Percentiles rank a stretch among this genome's conserved stretches.
Conservation (phyloP, 2,113 vertebrate species). For the Eleginops maclovinus region DNA sequence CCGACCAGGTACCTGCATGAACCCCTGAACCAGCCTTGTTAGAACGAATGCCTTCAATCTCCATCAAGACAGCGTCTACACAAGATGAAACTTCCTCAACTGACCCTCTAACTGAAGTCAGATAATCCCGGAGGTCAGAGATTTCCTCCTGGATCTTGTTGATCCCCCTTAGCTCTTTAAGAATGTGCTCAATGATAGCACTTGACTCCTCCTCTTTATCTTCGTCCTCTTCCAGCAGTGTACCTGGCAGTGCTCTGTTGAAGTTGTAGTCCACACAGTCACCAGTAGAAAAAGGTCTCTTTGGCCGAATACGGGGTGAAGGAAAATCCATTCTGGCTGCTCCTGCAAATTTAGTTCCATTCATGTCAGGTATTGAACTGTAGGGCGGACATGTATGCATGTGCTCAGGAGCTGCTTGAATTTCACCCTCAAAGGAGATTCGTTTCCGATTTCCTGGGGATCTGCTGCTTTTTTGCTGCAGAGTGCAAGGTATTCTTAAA, state of each 20-base stretch:
- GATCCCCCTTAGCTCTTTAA: slow-evolving; percentile 95
- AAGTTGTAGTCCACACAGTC: slow-evolving; percentile 76
- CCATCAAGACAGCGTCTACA: slow-evolving; percentile 92
- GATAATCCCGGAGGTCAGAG: slow-evolving; percentile 92
- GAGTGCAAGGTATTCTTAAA: slow-evolving; percentile 83
- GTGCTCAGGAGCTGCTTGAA: slow-evolving; percentile 49
- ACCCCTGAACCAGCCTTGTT: slow-evolving; percentile 49
- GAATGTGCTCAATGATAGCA: slow-evolving; percentile 92
- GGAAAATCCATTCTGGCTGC: slow-evolving; percentile 26
- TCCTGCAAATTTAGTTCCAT: slow-evolving; percentile 55
- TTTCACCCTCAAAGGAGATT: slow-evolving; percentile 65
- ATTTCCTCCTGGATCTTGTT: slow-evolving; percentile 97
- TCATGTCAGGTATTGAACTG: slow-evolving; percentile 46
- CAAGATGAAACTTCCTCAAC: slow-evolving; percentile 97
- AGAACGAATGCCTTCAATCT: slow-evolving; percentile 93
- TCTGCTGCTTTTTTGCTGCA: slow-evolving; percentile 78
- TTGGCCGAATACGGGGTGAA: slow-evolving; percentile 59
- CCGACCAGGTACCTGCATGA: slow-evolving; percentile 72
- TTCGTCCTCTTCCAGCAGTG: slow-evolving; percentile 74
- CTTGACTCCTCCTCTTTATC: slow-evolving; percentile 81
- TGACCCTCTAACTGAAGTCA: slow-evolving; percentile 93
- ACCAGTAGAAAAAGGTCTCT: slow-evolving; percentile 77
- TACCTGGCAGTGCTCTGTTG: slow-evolving; percentile 63
- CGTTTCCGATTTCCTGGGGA: slow-evolving; percentile 55
- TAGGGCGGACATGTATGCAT: slow-evolving; percentile 11